Evolutionary conservation across 2,888 invertebrate species (phyloP), one percentile per base, ranked within the genome.

Genomic region (Linnaemya vulpina): DNA sequence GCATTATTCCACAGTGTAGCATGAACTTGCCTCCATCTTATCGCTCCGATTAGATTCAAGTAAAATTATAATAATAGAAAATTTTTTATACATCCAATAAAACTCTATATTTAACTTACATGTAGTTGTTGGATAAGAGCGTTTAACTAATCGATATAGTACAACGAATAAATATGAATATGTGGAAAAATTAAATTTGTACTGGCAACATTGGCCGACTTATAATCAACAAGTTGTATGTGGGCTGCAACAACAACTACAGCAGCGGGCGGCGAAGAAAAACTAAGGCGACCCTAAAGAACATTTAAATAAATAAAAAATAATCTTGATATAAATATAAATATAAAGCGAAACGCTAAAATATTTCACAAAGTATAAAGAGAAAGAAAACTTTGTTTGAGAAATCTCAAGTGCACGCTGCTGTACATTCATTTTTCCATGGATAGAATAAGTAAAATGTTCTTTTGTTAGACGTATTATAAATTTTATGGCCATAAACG

Each of bases 191-290:
- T 9, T 17, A 53, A 53, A 4, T 53, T 11, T 55, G 1, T 13
- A 30, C 10, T 25, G 30, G 46, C 49, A 49, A 49, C 49, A 20
- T 15, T 22, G 13, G 0, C 1, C 10, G 25, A 13, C 58, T 43
- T 71, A 20, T 15, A 17, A 58, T 74, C 83, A 83, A 83, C 83
- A 83, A 78, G 83, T 38, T 83, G 74, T 79, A 67, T 71, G 74
- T 74, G 68, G 55, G 76, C 70, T 55, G 1, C 15, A 63, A 67
- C 20, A 67, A 53, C n/a, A 70, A n/a, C 49, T 51, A 25, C 49
- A 3, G 20, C 46, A 76, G 46, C 76, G 30, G 49, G 49, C 49
- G 49, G 49, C 49, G 10, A n/a, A 15, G 30, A 75, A 40, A 58
- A 62, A 40, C 30, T 22, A 30, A 30, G 35, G 22, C 55, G 35